Percentiles rank a stretch among this genome's conserved stretches.
These are phyloP conservation scores for Tetrapedia diversipes DNA, from an alignment of 2,888 invertebrate genomes.

Conservation along the genomic window DNA sequence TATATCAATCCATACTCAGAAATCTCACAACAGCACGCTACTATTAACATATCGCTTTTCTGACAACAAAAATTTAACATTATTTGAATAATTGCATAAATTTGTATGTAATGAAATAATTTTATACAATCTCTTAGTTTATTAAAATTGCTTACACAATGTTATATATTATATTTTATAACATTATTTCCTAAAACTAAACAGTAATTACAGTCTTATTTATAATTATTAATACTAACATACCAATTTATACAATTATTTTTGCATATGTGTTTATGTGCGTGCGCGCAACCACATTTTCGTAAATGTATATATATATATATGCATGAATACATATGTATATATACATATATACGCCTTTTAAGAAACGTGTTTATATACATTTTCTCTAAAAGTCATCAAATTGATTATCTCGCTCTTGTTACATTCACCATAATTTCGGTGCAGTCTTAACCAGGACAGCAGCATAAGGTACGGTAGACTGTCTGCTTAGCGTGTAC, in stretches of 20 bases:
- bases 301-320: slow-evolving; percentile 27
- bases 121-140: background rate
- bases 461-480: slow-evolving; percentile 65
- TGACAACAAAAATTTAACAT: slow-evolving; percentile 47
- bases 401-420: slow-evolving; percentile 49
- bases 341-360: slow-evolving; percentile 35
- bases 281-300: slow-evolving; percentile 10
- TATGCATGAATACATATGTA: slow-evolving; percentile 20
- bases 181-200: background rate
- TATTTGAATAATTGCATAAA: slow-evolving; percentile 57
- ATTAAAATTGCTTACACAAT: background rate
- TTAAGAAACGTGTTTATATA: slow-evolving; percentile 42
- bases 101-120: slow-evolving; percentile 22
- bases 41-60: slow-evolving; percentile 55
- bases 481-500: slow-evolving; percentile 75
- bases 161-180: background rate
- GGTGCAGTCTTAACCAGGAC: slow-evolving; percentile 57
- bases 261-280: slow-evolving; percentile 25
- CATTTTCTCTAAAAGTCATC: slow-evolving; percentile 29
- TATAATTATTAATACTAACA: background rate
- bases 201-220: background rate
- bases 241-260: slow-evolving; percentile 43
- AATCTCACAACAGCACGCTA: slow-evolving; percentile 61
- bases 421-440: slow-evolving; percentile 53
- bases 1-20: slow-evolving; percentile 21